Conservation (phyloP, 2,113 vertebrate species). For the Clinocottus analis region DNA sequence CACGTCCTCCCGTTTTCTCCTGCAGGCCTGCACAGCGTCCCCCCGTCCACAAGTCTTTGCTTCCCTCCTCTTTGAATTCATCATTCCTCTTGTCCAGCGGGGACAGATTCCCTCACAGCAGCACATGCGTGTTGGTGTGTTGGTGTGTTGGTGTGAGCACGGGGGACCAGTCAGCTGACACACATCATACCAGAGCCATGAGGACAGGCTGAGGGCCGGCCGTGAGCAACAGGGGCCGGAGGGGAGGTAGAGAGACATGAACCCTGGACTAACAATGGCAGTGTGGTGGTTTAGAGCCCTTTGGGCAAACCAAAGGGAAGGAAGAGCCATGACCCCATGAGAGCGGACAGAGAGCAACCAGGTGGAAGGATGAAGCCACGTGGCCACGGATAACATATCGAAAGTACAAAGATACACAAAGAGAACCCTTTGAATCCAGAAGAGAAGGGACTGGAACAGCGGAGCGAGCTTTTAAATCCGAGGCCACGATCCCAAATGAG, state of each 20-base stretch:
- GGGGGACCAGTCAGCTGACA: slow-evolving; percentile 49
- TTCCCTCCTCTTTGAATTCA: slow-evolving; percentile 26
- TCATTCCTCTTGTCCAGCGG: slow-evolving; percentile 48
- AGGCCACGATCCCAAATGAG: slow-evolving; percentile 10
- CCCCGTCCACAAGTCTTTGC: slow-evolving; percentile 26
- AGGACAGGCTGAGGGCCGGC: slow-evolving; percentile 64
- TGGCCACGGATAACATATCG: slow-evolving; percentile 13
- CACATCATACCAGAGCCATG: slow-evolving; percentile 61
- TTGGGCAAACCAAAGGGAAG: neutral
- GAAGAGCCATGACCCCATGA: neutral
- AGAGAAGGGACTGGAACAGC: neutral
- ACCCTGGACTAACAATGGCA: neutral
- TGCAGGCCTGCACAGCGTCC: slow-evolving; percentile 37
- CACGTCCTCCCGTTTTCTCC: slow-evolving; percentile 40
- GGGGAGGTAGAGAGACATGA: too few relatives aligned
- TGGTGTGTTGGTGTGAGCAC: slow-evolving; percentile 29
- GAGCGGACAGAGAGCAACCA: slow-evolving; percentile 16
- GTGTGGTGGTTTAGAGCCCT: neutral
- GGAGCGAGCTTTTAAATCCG: slow-evolving; percentile 10
- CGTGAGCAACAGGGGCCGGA: too few relatives aligned
- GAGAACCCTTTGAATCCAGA: neutral
- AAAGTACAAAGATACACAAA: slow-evolving; percentile 16
- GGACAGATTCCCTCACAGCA: slow-evolving; percentile 63
- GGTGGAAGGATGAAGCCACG: neutral
- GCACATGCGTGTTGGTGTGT: slow-evolving; percentile 55